Evolutionary conservation across 2,113 vertebrate species (phyloP).

Genomic region (Aplodontia rufa): DNA sequence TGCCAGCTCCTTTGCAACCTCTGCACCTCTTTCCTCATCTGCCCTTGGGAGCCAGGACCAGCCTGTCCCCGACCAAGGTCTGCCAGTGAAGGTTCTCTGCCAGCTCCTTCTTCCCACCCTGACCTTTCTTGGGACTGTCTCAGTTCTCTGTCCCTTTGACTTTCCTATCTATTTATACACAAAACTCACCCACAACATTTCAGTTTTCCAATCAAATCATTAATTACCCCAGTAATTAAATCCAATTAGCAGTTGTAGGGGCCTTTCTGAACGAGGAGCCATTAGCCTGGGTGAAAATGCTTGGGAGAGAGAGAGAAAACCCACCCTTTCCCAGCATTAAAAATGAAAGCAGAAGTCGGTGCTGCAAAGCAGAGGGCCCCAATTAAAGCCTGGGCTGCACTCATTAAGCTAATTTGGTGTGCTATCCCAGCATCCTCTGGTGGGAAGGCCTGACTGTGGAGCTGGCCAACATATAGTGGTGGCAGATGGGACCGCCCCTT

Average conservation of each 20-base stretch:
- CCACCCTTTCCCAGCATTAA: slow-evolving; percentile 59
- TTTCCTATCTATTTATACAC: slow-evolving; percentile 57
- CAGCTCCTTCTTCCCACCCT: neutral
- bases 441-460: neutral
- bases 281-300: slow-evolving; percentile 71
- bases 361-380: slow-evolving; percentile 42
- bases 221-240: slow-evolving; percentile 77
- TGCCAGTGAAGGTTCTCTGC: neutral
- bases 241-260: slow-evolving; percentile 70
- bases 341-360: slow-evolving; percentile 53
- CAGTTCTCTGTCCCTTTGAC: slow-evolving; percentile 51
- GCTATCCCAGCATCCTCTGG: slow-evolving; percentile 58
- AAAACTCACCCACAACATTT: slow-evolving; percentile 65
- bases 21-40: neutral
- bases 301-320: neutral
- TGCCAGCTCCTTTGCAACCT: neutral
- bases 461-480: neutral
- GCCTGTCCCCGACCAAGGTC: neutral
- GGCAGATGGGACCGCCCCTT: neutral
- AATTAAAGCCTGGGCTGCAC: slow-evolving; percentile 58
- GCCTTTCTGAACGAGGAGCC: slow-evolving; percentile 68
- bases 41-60: neutral
- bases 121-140: neutral
- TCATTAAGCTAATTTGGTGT: slow-evolving; percentile 73
- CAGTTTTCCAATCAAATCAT: slow-evolving; percentile 73